Percentiles rank a stretch among this genome's conserved stretches.
Evolutionary conservation across 2,797 vertebrate species (phyloP).

Genomic region (Rallus crepitans): DNA sequence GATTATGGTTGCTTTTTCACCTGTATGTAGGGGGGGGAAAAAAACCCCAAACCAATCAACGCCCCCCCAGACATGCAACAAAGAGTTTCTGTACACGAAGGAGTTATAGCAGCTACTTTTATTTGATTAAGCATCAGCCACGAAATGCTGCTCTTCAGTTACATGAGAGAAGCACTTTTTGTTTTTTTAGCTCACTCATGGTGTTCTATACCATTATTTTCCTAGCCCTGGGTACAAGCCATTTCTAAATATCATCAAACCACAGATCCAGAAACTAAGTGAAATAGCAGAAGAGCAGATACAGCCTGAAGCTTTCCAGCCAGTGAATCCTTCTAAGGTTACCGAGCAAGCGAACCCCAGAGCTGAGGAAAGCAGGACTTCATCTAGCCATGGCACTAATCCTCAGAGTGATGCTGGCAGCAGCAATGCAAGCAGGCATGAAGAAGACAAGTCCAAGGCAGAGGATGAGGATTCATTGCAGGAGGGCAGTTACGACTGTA

Average conservation of each 20-base stretch:
- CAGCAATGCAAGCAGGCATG: slow-evolving; percentile 65
- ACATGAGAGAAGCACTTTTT: background rate
- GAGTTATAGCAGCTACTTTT: background rate
- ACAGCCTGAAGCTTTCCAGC: slow-evolving; percentile 91
- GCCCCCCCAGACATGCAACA: too few relatives aligned
- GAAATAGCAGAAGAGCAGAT: slow-evolving; percentile 86
- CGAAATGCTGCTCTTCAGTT: background rate
- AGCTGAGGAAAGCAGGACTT: slow-evolving; percentile 86
- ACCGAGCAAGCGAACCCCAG: slow-evolving; percentile 78
- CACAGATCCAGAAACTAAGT: slow-evolving; percentile 91
- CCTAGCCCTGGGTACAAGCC: slow-evolving; percentile 95
- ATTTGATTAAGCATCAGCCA: background rate
- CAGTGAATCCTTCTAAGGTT: slow-evolving; percentile 83
- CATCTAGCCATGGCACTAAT: slow-evolving; percentile 76
- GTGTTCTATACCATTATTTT: background rate
- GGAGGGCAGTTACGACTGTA: slow-evolving; percentile 92
- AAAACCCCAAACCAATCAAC: too few relatives aligned
- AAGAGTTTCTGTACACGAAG: background rate
- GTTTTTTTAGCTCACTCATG: background rate
- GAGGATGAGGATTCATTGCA: slow-evolving; percentile 86
- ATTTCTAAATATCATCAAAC: slow-evolving; percentile 93
- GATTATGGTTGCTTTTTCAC: background rate
- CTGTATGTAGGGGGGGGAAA: background rate
- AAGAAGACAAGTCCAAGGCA: slow-evolving; percentile 81
- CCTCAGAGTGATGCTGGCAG: slow-evolving; percentile 79